Conservation (phyloP, 1,140 invertebrate species). For the Drosophila ficusphila region DNA sequence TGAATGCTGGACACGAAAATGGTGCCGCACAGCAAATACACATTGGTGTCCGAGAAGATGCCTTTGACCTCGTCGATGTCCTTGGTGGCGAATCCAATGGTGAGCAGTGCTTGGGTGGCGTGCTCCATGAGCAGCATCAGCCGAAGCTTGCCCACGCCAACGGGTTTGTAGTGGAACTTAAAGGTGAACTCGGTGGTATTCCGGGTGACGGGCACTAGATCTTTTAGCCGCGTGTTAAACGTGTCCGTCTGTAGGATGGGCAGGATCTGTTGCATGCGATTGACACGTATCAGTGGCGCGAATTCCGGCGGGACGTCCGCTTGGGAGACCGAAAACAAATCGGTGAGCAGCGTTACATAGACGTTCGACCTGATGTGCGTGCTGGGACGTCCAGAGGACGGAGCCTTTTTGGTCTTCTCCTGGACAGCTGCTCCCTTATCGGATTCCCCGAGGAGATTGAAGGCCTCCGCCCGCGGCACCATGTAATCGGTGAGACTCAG, state of each 20-base stretch:
- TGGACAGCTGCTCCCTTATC: conserved; percentile 42
- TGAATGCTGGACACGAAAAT: conserved; percentile 96
- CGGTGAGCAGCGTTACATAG: conserved; percentile 87
- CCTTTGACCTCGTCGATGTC: conserved; percentile 98
- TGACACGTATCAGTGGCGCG: conserved; percentile 85
- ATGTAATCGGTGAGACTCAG: conserved; percentile 89
- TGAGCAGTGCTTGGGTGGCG: conserved; percentile 89
- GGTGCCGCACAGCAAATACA: conserved; percentile 96
- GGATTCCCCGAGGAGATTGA: conserved; percentile 89
- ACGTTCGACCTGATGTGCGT: conserved; percentile 87
- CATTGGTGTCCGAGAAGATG: conserved; percentile 97
- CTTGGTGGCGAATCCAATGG: conserved; percentile 95
- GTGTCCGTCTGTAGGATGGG: conserved; percentile 94
- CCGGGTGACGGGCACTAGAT: conserved; percentile 88
- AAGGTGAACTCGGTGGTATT: conserved; percentile 86
- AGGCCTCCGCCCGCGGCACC: conserved; percentile 89
- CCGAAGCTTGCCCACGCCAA: conserved; percentile 89
- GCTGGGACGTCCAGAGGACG: conserved; percentile 48
- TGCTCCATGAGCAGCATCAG: conserved; percentile 92
- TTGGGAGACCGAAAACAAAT: conserved; percentile 86
- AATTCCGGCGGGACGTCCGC: conserved; percentile 88
- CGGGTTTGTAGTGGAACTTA: conserved; percentile 87
- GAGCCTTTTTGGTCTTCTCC: not conserved
- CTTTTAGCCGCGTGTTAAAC: conserved; percentile 90
- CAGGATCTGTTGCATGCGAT: conserved; percentile 89